phyloP scores from a whole-genome alignment of 2,888 invertebrate genomes.

The Himalopsyche japonica region DNA sequence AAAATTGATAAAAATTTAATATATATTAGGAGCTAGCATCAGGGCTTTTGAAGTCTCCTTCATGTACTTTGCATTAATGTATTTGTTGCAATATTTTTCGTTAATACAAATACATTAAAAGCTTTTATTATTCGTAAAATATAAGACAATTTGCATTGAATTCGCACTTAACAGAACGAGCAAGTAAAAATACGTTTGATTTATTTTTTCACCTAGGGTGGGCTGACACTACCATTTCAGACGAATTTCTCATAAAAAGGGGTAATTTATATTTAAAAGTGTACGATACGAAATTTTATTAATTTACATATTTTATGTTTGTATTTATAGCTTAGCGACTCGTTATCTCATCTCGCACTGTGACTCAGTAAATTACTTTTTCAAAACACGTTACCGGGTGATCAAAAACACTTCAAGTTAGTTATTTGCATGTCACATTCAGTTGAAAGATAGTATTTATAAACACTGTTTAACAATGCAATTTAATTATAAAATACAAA shows the following conservation, averaged over 20 bases:
- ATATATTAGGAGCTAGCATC: no score
- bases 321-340: conserved; percentile 12
- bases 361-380: not conserved
- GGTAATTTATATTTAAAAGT: conserved; percentile 15
- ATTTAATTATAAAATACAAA: no score
- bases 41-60: no score
- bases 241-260: conserved; percentile 15
- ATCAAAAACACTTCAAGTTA: not conserved
- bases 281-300: conserved; percentile 24
- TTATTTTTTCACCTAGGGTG: not conserved
- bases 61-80: no score
- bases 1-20: no score
- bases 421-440: no score
- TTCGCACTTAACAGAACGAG: not conserved
- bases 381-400: not conserved
- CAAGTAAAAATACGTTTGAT: not conserved
- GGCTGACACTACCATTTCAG: not conserved
- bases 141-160: no score
- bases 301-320: conserved; percentile 29
- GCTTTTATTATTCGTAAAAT: no score
- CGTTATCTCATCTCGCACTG: conserved; percentile 15
- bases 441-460: no score
- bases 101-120: no score
- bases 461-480: no score
- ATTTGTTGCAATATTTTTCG: no score